A percentile compares a stretch with the other conserved stretches of the same genome.
phyloP scores from a whole-genome alignment of 2,888 invertebrate species.

The Glomeris marginata region DNA sequence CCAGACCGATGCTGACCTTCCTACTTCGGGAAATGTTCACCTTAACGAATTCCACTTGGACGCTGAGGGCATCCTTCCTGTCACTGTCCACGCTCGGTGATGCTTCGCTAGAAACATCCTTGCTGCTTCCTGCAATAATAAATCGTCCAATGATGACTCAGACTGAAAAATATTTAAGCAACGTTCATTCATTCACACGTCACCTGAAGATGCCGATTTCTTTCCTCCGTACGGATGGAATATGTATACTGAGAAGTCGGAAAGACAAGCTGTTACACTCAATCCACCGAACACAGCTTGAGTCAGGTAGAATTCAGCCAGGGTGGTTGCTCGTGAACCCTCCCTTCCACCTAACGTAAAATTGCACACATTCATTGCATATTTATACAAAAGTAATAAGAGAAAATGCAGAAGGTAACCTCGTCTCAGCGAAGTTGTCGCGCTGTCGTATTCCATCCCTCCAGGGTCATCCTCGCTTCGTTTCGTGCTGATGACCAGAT shows the following conservation, averaged over 20 bases:
- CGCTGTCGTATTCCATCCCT: background rate
- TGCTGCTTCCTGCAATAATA: slow-evolving; percentile 15
- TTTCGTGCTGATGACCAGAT: slow-evolving; percentile 92
- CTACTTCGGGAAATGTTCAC: slow-evolving; percentile 83
- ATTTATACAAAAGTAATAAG: no score
- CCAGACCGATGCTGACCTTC: slow-evolving; percentile 77
- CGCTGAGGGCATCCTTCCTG: slow-evolving; percentile 85
- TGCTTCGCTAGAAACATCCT: slow-evolving; percentile 16
- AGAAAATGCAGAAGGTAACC: no score
- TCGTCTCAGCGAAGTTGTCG: no score
- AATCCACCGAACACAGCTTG: slow-evolving; percentile 50
- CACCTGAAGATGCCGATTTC: slow-evolving; percentile 45
- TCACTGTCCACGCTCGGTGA: slow-evolving; percentile 60
- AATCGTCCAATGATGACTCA: no score
- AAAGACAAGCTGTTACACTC: slow-evolving; percentile 88
- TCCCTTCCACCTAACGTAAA: no score
- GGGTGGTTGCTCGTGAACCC: background rate
- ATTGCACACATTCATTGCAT: no score
- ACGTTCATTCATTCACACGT: slow-evolving; percentile 18
- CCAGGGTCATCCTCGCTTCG: slow-evolving; percentile 53
- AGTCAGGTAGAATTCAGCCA: slow-evolving; percentile 11
- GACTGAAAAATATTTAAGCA: no score
- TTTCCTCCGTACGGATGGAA: slow-evolving; percentile 97
- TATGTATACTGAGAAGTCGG: slow-evolving; percentile 94
- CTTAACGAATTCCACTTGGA: slow-evolving; percentile 94